Evolutionary conservation across 2,797 vertebrate species (phyloP).

Genomic region (Presbytis comata): DNA sequence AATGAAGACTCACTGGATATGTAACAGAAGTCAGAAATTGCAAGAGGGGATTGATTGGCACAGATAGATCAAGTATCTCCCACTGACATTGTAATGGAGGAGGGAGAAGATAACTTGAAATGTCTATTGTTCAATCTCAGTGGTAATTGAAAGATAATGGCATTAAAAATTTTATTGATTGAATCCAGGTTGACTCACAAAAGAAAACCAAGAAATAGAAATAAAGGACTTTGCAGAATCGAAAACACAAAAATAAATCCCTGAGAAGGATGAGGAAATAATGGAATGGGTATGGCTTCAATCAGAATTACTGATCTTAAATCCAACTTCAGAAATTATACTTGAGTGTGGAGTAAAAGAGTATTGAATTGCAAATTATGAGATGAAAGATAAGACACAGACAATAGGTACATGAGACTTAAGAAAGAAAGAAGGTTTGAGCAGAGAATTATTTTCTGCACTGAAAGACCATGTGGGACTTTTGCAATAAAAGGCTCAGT

Average conservation of each 20-base stretch:
- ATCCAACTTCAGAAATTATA: not conserved
- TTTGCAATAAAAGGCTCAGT: not conserved
- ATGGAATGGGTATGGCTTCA: not conserved
- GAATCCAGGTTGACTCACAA: not conserved
- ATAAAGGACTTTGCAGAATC: not conserved
- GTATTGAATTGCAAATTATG: not conserved
- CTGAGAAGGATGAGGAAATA: not conserved
- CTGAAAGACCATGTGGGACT: not conserved
- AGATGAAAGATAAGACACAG: not conserved
- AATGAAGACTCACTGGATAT: not conserved
- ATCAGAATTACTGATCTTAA: not conserved
- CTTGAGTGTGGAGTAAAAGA: not conserved
- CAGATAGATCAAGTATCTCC: not conserved
- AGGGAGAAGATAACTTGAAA: not conserved
- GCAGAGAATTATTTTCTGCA: not conserved
- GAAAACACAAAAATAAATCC: slow-evolving; percentile 26
- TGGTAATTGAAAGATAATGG: not conserved
- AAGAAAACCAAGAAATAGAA: not conserved
- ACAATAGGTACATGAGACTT: not conserved
- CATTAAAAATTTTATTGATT: slow-evolving; percentile 1
- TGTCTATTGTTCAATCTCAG: not conserved
- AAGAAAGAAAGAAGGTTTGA: not conserved
- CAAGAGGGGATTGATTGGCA: not conserved
- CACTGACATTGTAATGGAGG: not conserved
- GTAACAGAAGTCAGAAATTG: not conserved